phyloP scores from a whole-genome alignment of 2,113 vertebrate genomes.

The Tretioscincus oriximinensis region DNA sequence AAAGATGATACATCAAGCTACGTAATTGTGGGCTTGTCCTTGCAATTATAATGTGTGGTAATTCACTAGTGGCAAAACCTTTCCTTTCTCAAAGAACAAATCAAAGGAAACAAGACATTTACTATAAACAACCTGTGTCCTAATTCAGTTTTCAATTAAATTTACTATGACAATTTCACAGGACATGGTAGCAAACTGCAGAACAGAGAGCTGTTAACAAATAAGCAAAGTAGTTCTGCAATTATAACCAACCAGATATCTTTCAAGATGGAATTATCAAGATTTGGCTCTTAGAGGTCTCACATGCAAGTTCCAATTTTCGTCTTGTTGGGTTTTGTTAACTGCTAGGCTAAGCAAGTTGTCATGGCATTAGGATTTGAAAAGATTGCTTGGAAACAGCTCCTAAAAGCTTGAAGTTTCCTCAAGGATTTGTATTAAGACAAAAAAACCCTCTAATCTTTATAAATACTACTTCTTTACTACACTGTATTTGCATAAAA shows the following conservation, averaged over 20 bases:
- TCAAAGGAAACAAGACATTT: background rate
- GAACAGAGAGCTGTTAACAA: background rate
- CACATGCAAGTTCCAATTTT: background rate
- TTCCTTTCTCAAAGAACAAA: background rate
- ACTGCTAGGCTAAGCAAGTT: background rate
- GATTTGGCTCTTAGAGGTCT: background rate
- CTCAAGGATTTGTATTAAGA: background rate
- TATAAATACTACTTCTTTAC: background rate
- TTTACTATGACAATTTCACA: background rate
- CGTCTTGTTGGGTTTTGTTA: background rate
- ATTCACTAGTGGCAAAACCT: background rate
- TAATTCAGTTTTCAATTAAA: background rate
- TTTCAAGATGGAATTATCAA: background rate
- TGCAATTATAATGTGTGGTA: background rate
- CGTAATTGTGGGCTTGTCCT: background rate
- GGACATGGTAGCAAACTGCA: background rate
- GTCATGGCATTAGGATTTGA: constrained; percentile 5
- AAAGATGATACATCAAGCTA: background rate
- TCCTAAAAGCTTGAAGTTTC: background rate
- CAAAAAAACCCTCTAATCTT: background rate
- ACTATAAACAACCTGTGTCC: background rate
- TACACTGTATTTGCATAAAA: background rate
- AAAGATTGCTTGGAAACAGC: constrained; percentile 5
- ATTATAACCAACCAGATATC: background rate
- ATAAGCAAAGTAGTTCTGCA: background rate